These are phyloP conservation scores for Rhabdophis nuchalis DNA, from an alignment of 2,797 vertebrate species.

Conservation along the genomic window DNA sequence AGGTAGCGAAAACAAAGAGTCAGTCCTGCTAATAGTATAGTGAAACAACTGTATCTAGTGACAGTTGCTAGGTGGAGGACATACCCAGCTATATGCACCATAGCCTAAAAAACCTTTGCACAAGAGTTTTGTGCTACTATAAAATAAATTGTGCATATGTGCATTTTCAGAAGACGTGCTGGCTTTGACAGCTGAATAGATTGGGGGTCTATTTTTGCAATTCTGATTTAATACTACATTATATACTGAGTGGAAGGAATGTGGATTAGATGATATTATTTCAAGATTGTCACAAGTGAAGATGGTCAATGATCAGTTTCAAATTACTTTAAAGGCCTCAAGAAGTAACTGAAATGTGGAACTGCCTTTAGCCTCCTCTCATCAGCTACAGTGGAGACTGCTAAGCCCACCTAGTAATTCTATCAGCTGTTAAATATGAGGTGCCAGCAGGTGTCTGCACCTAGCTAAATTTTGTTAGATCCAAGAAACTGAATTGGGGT, in stretches of 20 bases:
- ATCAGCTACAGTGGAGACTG: not conserved
- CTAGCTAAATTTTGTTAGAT: not conserved
- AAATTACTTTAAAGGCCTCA: not conserved
- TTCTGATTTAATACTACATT: not conserved
- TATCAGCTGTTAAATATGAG: not conserved
- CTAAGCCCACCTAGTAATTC: not conserved
- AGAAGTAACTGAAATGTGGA: not conserved
- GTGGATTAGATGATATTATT: not conserved
- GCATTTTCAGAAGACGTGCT: not conserved
- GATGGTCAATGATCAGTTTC: not conserved
- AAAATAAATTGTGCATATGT: not conserved
- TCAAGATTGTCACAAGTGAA: not conserved
- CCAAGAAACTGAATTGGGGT: not conserved
- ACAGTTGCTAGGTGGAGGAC: not conserved
- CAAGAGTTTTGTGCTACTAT: not conserved
- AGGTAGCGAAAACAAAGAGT: not conserved
- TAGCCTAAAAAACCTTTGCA: not conserved
- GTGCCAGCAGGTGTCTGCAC: not conserved
- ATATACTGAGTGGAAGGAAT: not conserved
- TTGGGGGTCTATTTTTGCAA: not conserved
- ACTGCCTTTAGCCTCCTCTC: not conserved
- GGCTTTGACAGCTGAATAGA: not conserved
- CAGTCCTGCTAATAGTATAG: not conserved
- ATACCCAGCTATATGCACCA: not conserved
- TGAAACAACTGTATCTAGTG: not conserved